Evolutionary conservation across 2,888 invertebrate species (phyloP), one percentile per base, ranked within the genome.

Genomic region (Ectemnius cavifrons): DNA sequence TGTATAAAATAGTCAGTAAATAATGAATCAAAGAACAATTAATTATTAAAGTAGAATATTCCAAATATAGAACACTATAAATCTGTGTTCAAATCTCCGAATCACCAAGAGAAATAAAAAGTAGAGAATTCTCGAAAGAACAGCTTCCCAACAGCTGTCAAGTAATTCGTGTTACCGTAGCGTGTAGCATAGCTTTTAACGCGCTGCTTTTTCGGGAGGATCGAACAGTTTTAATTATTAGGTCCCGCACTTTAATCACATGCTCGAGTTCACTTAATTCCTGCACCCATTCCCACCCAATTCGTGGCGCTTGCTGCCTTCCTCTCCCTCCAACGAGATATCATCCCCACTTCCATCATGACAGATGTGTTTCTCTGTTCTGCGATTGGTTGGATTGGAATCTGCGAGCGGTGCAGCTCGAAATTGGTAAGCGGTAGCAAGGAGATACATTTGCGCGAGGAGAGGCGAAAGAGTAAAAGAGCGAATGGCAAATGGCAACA

Each of bases 391-490:
- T 1, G 8, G 8, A 37, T 37, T 37, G 5, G 8, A 37, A 37
- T 37, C 37, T 37, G 37, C 8, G 37, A 37, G 37, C 8, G 37
- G 8, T 1, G 8, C 37, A 6, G 37, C 37, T 8, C 37, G 52
- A 52, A 52, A 52, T 52, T 52, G 16, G 52, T 52, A 16, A 52
- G 52, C 14, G 20, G 27, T 14, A 57, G 66, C 59, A 66, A 77
- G 49, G 56, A 28, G 56, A 47, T 28, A 23, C 23, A 66, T 68
- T 72, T 52, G 60, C 46, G 18, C 28, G 46, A 63, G 66, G 8
- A 37, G 37, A 37, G 37, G 5, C 37, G 37, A 37, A 37, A 11
- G 8, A 6, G 28, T 28, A 37, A 37, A 75, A 60, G 67, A 75
- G 57, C 47, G 37, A 37, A 49, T 49, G 37, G 20, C 20, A 2